Base-by-base conservation (phyloP, 2,888 invertebrate species). In the Agrotis segetum region DNA sequence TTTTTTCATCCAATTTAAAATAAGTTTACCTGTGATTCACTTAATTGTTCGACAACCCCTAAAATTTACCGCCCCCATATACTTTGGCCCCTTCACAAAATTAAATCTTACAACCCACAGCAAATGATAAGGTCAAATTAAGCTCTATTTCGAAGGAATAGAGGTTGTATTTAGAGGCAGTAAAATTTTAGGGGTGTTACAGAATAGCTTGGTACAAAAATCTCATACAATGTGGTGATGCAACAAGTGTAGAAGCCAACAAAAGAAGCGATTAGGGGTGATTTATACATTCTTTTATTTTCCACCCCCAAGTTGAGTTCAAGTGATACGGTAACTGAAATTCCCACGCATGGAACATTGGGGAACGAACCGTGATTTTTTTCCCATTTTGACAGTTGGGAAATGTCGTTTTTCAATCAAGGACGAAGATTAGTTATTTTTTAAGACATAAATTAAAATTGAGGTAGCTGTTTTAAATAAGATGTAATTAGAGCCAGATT, bases 241-340 rank as follows among this genome's bases (percentile, higher is more conserved):
- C 93, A 95, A 95, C 96, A 96, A 95, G 96, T 95, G 95, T 92
- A 91, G 84, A 83, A 85, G 81, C 84, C 78, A 93, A 95, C 93
- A 95, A 95, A 93, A 91, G 90, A 78, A 87, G 87, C 94, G 92
- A 95, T 95, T 95, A 95, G 93, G 93, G 93, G 92, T 95, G 96
- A 95, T 96, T 96, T 96, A 95, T 95, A 92, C 88, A 91, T 90
- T 89, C 92, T 88, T 93, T 95, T 94, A 93, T 94, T 94, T 94
- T 93, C 92, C 94, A 93, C 94, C 95, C 95, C 86, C 93, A 77
- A 88, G 85, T 90, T 88, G 83, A 85, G 87, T 89, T 90, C 82
- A 85, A 89, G 87, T 88, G 89, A 92, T 92, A 89, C 90, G 87
- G 90, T 93, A 96, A 96, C 95, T 92, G 95, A 96, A 94, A 94